These are phyloP conservation scores for Stercorarius parasiticus DNA, from an alignment of 2,113 vertebrate species.

Conservation along the genomic window DNA sequence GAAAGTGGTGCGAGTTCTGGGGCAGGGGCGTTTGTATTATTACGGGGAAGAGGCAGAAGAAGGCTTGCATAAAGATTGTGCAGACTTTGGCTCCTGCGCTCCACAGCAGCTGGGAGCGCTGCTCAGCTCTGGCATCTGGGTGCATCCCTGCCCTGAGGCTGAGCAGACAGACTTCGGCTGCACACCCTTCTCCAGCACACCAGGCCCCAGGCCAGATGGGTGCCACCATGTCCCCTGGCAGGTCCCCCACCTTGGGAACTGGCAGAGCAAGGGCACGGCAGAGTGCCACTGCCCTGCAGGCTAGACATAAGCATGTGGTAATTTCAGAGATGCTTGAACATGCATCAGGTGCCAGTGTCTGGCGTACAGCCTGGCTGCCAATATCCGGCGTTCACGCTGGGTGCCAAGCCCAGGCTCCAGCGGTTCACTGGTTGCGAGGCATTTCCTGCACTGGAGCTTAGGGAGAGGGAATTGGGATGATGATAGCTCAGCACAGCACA, in stretches of 20 bases:
- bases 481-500: background rate
- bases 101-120: accelerated
- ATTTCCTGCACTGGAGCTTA: background rate
- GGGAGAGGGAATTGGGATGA: background rate
- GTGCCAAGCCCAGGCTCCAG: background rate
- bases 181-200: background rate
- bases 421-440: background rate
- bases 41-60: background rate
- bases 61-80: accelerated
- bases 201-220: accelerated
- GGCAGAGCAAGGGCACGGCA: background rate
- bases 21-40: too few relatives aligned
- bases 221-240: background rate
- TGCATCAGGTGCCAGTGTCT: background rate
- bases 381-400: accelerated
- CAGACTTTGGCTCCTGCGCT: background rate
- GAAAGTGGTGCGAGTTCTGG: background rate
- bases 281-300: background rate
- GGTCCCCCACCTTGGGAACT: background rate
- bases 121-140: accelerated
- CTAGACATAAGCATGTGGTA: too few relatives aligned
- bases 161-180: background rate
- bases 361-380: background rate
- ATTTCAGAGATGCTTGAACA: background rate
- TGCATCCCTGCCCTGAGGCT: background rate